Percentiles rank a stretch among this genome's conserved stretches.
These are phyloP conservation scores for Melanophora roralis DNA, from an alignment of 2,888 invertebrate genomes.

Conservation along the genomic window DNA sequence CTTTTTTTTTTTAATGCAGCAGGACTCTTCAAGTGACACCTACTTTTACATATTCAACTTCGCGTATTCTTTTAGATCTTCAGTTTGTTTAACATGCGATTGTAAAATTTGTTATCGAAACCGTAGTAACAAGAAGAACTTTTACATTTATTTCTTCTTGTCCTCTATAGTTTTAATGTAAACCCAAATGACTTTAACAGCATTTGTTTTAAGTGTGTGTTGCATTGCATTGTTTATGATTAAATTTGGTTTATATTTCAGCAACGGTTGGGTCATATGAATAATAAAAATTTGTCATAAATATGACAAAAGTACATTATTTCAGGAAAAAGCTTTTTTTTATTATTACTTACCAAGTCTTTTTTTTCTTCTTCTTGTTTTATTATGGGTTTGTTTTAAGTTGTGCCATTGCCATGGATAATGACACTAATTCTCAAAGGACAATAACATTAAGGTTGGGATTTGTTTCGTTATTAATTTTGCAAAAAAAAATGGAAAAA, in stretches of 20 bases:
- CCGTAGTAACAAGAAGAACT: conserved; percentile 34
- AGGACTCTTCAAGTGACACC: conserved; percentile 54
- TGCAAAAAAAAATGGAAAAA: not conserved
- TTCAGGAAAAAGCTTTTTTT: conserved; percentile 45
- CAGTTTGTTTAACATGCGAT: conserved; percentile 54
- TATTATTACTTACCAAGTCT: no score
- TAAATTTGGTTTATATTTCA: conserved; percentile 47
- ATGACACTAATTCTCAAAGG: conserved; percentile 55
- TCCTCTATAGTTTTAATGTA: conserved; percentile 61
- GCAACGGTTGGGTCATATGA: conserved; percentile 58
- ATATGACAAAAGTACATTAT: conserved; percentile 63
- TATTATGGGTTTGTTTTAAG: conserved; percentile 18
- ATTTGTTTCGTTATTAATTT: conserved; percentile 44
- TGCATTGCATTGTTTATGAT: conserved; percentile 39
- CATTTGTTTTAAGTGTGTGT: not conserved
- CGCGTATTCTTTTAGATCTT: not conserved
- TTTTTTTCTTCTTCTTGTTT: not conserved
- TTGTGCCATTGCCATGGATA: conserved; percentile 14
- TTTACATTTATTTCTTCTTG: conserved; percentile 30
- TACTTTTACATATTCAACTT: not conserved
- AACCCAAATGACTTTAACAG: conserved; percentile 64
- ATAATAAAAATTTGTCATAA: conserved; percentile 63
- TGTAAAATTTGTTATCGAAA: conserved; percentile 45
- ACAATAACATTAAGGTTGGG: conserved; percentile 61
- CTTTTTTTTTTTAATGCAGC: not conserved